These are phyloP conservation scores for Cydia amplana DNA, from an alignment of 1,140 invertebrate species.

Conservation along the genomic window DNA sequence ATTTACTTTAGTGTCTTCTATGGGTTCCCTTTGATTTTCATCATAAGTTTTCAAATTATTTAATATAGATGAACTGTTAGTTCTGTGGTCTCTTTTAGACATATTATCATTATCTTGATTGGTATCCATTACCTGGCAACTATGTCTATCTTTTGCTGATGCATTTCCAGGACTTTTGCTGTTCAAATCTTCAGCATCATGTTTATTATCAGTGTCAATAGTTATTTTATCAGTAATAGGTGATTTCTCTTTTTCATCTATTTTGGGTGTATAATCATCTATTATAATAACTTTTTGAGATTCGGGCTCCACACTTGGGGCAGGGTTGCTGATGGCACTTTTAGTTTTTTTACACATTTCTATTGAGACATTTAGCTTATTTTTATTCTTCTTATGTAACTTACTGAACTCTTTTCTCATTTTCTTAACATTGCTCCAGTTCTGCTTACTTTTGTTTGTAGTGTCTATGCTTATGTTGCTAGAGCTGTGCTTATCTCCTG, in stretches of 20 bases:
- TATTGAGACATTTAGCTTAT: constrained; percentile 70
- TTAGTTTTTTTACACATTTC: constrained; percentile 65
- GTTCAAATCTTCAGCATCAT: constrained; percentile 43
- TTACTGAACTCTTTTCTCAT: constrained; percentile 72
- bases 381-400: constrained; percentile 63
- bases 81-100: constrained; percentile 18
- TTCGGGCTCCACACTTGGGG: not conserved
- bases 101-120: constrained; percentile 30
- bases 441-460: constrained; percentile 54
- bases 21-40: constrained; percentile 11
- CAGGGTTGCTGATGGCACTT: constrained; percentile 40
- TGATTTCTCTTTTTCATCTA: constrained; percentile 30
- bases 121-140: constrained; percentile 17
- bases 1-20: constrained; percentile 12
- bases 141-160: not conserved
- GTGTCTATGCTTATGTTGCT: constrained; percentile 47
- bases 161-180: constrained; percentile 38
- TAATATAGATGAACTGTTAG: constrained; percentile 13
- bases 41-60: constrained; percentile 14
- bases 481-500: constrained; percentile 43
- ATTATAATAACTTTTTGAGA: constrained; percentile 19
- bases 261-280: constrained; percentile 31
- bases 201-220: constrained; percentile 6
- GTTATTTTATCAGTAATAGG: constrained; percentile 34
- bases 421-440: constrained; percentile 67